Evolutionary conservation across 2,797 vertebrate species (phyloP), one percentile per base, ranked within the genome.

Genomic region (Cirrhinus molitorella): DNA sequence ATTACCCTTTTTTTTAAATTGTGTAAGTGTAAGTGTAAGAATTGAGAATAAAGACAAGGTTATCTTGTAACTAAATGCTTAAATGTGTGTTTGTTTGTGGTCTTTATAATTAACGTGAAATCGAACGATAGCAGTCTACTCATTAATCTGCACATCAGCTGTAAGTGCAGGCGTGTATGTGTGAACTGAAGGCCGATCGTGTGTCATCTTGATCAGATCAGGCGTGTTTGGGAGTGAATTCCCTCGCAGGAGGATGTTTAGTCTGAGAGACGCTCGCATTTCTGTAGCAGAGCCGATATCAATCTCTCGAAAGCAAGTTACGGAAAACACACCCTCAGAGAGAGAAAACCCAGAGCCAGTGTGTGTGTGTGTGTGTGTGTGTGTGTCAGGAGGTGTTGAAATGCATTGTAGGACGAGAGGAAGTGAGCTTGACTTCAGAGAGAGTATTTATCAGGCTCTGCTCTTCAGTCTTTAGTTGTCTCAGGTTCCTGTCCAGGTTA

Each of bases 31-130:
- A n/a, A n/a, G n/a, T n/a, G n/a, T n/a, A n/a, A n/a, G n/a, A n/a
- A n/a, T n/a, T n/a, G n/a, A n/a, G n/a, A n/a, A n/a, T n/a, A n/a
- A n/a, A n/a, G n/a, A n/a, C n/a, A n/a, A n/a, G n/a, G n/a, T n/a
- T n/a, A n/a, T 34, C 5, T 34, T 3, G 34, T 34, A 34, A 3
- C 5, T 9, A 40, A 40, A 40, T 40, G 37, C 37, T 40, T 8
- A 7, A 40, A 7, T 9, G 7, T 40, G n/a, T 57, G 31, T 12
- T 66, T 0, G 1, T 37, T 21, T 37, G 90, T 88, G 83, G 88
- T 87, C 71, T 5, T 59, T 86, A 34, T 76, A 86, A 85, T 84
- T 84, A 16, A 61, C 79, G 73, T 81, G 80, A 16, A 25, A 88
- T 57, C n/a, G 12, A 57, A 23, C 3, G 9, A 10, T 53, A 53